Evolutionary conservation across 2,797 vertebrate species (phyloP), one percentile per base, ranked within the genome.

Genomic region (Malacoraja senta): DNA sequence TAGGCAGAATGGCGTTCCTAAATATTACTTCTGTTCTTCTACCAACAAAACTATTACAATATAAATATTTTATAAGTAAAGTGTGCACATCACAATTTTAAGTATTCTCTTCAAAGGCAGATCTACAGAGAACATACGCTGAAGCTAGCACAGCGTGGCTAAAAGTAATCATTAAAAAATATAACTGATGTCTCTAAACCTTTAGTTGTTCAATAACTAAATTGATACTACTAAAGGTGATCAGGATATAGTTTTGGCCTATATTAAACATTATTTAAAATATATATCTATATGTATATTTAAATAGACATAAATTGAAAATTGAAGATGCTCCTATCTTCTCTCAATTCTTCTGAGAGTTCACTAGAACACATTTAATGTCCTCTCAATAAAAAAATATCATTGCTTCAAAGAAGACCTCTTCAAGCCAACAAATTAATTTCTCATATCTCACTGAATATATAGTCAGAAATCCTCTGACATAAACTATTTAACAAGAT

Each of bases 11-110:
- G 63, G 35, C 6, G 6, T 65, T 90, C 19, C 63, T 71, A 71
- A 83, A 74, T 91, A 32, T 91, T 32, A 91, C 29, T 72, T 38
- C 65, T 91, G 38, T 91, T 72, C 63, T 19, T 91, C 68, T 32
- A 44, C 68, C 29, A 74, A 53, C 44, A 32, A 91, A 74, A 15
- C 8, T 1, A 91, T 74, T 9, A 44, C 38, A 4, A 3, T 15
- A 17, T 38, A 53, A 72, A 38, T 44, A 71, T 72, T 35, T 68
- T 35, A 24, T 21, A 21, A 68, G n/a, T n/a, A 8, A 68, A 17
- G 13, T 10, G 21, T 63, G 53, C 12, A 24, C 15, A 72, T 38
- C 35, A 91, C 32, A 72, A 53, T 35, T 35, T 32, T 58, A 53
- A 53, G 26, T 8, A 76, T 74, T 44, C 32, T 74, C 15, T 74